These are phyloP conservation scores for Halocynthia roretzi DNA, from an alignment of 23 tunicate genomes.

Conservation along the genomic window DNA sequence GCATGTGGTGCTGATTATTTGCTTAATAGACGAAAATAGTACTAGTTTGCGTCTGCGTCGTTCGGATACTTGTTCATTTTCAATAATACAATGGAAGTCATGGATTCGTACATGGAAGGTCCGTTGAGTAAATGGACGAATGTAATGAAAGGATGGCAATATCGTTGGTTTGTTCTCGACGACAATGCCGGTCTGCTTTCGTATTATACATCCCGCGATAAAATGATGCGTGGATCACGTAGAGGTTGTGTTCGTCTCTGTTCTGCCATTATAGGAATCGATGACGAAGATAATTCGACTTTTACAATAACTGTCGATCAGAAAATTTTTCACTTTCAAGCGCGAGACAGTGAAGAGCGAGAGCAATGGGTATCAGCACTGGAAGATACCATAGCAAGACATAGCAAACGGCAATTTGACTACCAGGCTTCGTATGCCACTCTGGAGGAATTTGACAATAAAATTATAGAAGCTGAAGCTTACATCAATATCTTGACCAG, in stretches of 20 bases:
- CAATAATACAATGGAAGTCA: neutral
- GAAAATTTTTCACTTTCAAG: slow-evolving; percentile 79
- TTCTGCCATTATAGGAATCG: slow-evolving; percentile 86
- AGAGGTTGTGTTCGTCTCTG: slow-evolving; percentile 88
- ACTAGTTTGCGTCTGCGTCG: too few relatives aligned
- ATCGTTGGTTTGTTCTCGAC: slow-evolving; percentile 92
- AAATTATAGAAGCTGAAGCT: slow-evolving; percentile 90
- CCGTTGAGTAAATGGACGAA: slow-evolving; percentile 93
- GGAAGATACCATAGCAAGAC: slow-evolving; percentile 84
- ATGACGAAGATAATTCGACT: slow-evolving; percentile 95
- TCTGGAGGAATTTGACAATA: slow-evolving; percentile 68
- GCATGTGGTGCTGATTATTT: too few relatives aligned
- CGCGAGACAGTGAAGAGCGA: slow-evolving; percentile 81
- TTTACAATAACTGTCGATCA: slow-evolving; percentile 96
- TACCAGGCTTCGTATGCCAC: slow-evolving; percentile 12
- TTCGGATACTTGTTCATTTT: too few relatives aligned
- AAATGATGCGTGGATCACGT: slow-evolving; percentile 84
- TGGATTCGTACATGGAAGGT: slow-evolving; percentile 85
- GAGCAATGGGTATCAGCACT: slow-evolving; percentile 84
- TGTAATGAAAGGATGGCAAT: slow-evolving; percentile 97
- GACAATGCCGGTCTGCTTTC: slow-evolving; percentile 84
- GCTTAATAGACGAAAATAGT: too few relatives aligned
- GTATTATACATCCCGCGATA: slow-evolving; percentile 71
- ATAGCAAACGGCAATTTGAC: slow-evolving; percentile 41
- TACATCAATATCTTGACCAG: slow-evolving; percentile 61